Evolutionary conservation across 2,797 vertebrate genomes (phyloP).

Genomic region (Echiichthys vipera): DNA sequence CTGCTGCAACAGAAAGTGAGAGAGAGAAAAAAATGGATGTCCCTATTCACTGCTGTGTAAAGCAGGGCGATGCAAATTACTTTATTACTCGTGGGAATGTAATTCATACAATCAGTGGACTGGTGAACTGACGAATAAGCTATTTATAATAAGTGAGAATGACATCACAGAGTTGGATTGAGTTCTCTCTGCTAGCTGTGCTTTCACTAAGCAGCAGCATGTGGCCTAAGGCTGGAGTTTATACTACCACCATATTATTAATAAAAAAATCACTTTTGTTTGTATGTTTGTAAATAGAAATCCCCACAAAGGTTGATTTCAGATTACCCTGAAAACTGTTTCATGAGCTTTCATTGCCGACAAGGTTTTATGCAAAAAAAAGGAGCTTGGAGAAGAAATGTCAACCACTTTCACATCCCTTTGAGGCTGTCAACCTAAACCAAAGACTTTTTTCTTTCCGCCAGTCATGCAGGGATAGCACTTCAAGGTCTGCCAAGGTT

Average conservation of each 20-base stretch:
- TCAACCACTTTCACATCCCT: slow-evolving; percentile 55
- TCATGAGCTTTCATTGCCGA: slow-evolving; percentile 27
- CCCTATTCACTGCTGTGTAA: slow-evolving; percentile 47
- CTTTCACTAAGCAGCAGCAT: not conserved
- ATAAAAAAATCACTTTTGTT: slow-evolving; percentile 9
- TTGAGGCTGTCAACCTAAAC: slow-evolving; percentile 53
- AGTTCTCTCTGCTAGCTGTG: slow-evolving; percentile 6
- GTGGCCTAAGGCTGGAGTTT: not conserved
- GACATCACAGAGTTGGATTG: slow-evolving; percentile 20
- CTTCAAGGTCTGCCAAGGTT: slow-evolving; percentile 74
- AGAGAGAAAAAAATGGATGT: slow-evolving; percentile 10
- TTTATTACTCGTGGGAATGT: slow-evolving; percentile 52
- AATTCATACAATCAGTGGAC: slow-evolving; percentile 57
- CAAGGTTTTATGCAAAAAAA: slow-evolving; percentile 32
- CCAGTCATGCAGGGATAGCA: slow-evolving; percentile 57
- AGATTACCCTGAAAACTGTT: slow-evolving; percentile 31
- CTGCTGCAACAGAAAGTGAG: not conserved
- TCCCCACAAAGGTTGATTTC: slow-evolving; percentile 1
- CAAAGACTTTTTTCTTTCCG: slow-evolving; percentile 68
- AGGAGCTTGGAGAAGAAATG: slow-evolving; percentile 19
- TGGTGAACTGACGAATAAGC: slow-evolving; percentile 47
- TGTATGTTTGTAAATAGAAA: slow-evolving; percentile 11
- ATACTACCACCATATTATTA: slow-evolving; percentile 2
- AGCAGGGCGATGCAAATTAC: slow-evolving; percentile 62
- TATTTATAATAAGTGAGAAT: slow-evolving; percentile 54